phyloP scores from a whole-genome alignment of 2,888 invertebrate species.

The Nomada ferruginata region DNA sequence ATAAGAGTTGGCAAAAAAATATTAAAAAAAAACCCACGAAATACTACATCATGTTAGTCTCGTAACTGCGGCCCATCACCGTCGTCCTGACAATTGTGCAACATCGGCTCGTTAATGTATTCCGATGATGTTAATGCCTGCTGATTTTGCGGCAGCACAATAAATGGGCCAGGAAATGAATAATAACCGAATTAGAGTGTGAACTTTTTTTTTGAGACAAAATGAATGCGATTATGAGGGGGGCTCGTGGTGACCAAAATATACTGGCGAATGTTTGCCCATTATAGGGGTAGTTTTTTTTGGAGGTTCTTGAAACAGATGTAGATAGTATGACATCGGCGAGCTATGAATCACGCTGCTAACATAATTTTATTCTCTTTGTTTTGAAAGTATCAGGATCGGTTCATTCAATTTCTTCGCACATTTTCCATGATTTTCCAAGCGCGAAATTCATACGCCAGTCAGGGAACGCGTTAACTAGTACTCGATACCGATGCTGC shows the following conservation, averaged over 20 bases:
- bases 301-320: too few relatives aligned
- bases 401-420: neutral
- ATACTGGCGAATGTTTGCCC: too few relatives aligned
- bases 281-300: neutral
- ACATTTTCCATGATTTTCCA: neutral
- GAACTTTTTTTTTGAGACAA: neutral
- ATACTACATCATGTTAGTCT: conserved; percentile 6
- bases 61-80: conserved; percentile 5
- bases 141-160: neutral
- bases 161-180: conserved; percentile 2
- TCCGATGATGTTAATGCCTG: conserved; percentile 25
- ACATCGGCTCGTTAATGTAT: conserved; percentile 22
- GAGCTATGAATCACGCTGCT: too few relatives aligned
- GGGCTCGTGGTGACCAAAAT: neutral
- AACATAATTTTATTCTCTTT: too few relatives aligned
- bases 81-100: conserved; percentile 2
- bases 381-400: too few relatives aligned
- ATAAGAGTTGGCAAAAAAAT: conserved; percentile 34
- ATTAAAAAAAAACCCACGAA: conserved; percentile 6
- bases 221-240: neutral
- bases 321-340: too few relatives aligned
- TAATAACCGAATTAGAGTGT: conserved; percentile 1
- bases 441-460: neutral
- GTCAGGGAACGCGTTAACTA: conserved; percentile 16
- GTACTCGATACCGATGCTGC: conserved; percentile 11